These are phyloP conservation scores for Hololepta plana DNA, from an alignment of 2,888 invertebrate genomes.

Conservation along the genomic window DNA sequence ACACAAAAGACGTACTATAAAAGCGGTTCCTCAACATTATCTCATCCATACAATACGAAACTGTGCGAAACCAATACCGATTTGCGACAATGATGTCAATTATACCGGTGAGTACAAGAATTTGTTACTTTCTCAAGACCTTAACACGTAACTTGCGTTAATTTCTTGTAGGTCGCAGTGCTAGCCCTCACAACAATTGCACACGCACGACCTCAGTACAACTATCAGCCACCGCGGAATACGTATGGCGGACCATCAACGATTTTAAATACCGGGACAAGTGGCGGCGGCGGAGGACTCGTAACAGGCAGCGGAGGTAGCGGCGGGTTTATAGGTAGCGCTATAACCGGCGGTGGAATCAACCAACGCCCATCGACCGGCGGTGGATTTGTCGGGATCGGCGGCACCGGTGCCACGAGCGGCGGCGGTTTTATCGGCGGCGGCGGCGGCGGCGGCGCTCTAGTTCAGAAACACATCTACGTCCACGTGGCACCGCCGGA, in stretches of 20 bases:
- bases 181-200: no score
- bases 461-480: conserved; percentile 71
- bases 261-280: no score
- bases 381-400: conserved; percentile 21
- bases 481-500: conserved; percentile 78
- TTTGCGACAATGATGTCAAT: conserved; percentile 20
- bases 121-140: no score
- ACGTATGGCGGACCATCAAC: conserved; percentile 14
- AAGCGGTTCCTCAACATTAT: conserved; percentile 16
- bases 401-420: conserved; percentile 20
- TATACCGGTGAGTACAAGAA: conserved; percentile 21
- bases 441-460: conserved; percentile 29
- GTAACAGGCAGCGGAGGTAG: conserved; percentile 12
- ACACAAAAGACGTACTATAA: conserved; percentile 18
- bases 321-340: no score
- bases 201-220: conserved; percentile 42
- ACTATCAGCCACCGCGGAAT: conserved; percentile 32
- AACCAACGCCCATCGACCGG: conserved; percentile 18
- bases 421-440: conserved; percentile 30
- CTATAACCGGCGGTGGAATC: conserved; percentile 11
- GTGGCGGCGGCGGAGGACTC: conserved; percentile 15
- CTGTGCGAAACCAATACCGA: no score
- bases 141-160: no score
- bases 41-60: no score
- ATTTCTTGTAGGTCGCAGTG: no score